Evolutionary conservation across 2,113 vertebrate species (phyloP), one percentile per base, ranked within the genome.

Genomic region (Emberiza fucata): DNA sequence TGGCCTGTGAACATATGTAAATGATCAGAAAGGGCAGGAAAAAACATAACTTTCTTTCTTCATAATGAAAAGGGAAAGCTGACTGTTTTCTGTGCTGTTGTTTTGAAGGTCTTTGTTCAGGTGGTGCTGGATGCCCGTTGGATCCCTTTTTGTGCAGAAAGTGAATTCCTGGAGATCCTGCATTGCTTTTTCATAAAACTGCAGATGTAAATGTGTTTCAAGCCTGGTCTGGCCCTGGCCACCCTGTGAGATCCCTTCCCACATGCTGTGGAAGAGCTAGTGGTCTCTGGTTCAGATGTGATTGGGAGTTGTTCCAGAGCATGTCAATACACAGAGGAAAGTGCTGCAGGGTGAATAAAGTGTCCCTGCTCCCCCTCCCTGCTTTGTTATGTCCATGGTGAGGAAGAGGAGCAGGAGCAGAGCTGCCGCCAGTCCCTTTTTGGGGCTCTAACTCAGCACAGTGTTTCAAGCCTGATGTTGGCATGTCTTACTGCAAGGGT

Each of bases 381-480:
- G 95, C 87, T 83, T 71, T 60, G 70, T 95, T 54, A 16, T 25
- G 56, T 88, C 79, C 37, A 21, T 25, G 7, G 61, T 75, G 86
- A 88, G 94, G 85, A 97, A 96, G 95, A 97, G 76, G 95, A 97
- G 48, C 29, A 51, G 59, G 22, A 83, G 72, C 59, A 48, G 79
- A 61, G 45, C 40, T 54, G 89, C 97, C 95, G 88, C 45, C 95
- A 50, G 86, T 81, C 94, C 85, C 12, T 73, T 92, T 94, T 42
- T 61, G 92, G 86, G 57, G 68, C 81, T 81, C 54, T 95, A 91
- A 86, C 73, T 81, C 94, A 92, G 93, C 94, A 96, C 90, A 60
- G 91, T 94, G 95, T 66, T 94, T 96, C 64, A 96, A 95, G 70
- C 70, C 83, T 81, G n/a, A 21, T 82, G 77, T 97, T 95, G 96